Conservation (phyloP, 2,888 invertebrate species). For the Anthoptus insignis region DNA sequence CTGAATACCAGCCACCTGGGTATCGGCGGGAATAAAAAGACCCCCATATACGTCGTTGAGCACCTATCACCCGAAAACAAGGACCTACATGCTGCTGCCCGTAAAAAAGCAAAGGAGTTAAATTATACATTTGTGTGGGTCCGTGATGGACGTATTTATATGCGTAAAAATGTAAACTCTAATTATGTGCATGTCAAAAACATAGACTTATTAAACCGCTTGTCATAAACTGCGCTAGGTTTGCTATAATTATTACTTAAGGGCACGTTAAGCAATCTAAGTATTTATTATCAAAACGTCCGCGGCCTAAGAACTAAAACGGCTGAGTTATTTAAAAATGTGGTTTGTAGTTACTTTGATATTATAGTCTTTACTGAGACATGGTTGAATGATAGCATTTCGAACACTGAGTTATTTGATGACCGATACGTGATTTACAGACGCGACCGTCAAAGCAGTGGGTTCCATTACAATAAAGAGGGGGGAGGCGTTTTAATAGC, state of each 20-base stretch:
- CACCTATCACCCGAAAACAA: background rate
- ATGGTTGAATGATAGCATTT: slow-evolving; percentile 26
- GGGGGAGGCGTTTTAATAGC: slow-evolving; percentile 5
- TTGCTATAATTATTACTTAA: background rate
- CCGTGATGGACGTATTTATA: slow-evolving; percentile 13
- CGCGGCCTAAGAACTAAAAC: slow-evolving; percentile 6
- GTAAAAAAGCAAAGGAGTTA: slow-evolving; percentile 1
- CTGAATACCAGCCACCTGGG: slow-evolving; percentile 1
- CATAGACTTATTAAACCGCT: background rate
- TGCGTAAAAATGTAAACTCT: slow-evolving; percentile 11
- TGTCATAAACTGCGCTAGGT: background rate
- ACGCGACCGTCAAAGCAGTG: background rate
- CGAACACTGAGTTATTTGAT: slow-evolving; percentile 25
- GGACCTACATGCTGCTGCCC: slow-evolving; percentile 5
- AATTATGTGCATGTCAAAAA: background rate
- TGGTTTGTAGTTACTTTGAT: slow-evolving; percentile 9
- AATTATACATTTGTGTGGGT: slow-evolving; percentile 21
- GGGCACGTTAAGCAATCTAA: background rate
- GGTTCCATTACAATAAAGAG: background rate
- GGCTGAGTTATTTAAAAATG: background rate
- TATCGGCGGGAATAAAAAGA: background rate
- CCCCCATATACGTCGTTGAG: background rate
- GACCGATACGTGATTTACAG: slow-evolving; percentile 8
- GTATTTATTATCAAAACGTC: slow-evolving; percentile 31
- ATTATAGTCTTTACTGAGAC: slow-evolving; percentile 36